A percentile compares a stretch with the other conserved stretches of the same genome.
These are phyloP conservation scores for Hermaeophaga mercurialis DNA, from an alignment of 2,888 invertebrate genomes.

Conservation along the genomic window DNA sequence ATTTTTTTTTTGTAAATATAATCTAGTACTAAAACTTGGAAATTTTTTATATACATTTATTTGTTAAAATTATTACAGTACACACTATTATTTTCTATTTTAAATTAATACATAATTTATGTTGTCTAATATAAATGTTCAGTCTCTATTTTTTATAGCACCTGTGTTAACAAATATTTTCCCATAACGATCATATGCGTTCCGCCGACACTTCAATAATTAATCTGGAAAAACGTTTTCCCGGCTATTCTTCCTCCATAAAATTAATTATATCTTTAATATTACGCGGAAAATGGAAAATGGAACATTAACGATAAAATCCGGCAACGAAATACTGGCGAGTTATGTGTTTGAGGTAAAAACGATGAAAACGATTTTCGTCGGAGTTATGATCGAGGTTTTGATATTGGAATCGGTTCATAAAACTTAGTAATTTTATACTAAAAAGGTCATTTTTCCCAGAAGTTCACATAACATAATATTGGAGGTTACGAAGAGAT, in stretches of 20 bases:
- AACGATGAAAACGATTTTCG: conserved; percentile 1
- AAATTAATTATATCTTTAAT: conserved; percentile 10
- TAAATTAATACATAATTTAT: background rate
- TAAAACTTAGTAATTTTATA: conserved; percentile 12
- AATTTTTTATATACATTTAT: too few relatives aligned
- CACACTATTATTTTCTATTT: too few relatives aligned
- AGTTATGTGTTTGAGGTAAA: conserved; percentile 2
- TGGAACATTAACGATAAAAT: conserved; percentile 3
- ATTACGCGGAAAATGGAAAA: conserved; percentile 4
- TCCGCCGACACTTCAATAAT: conserved; percentile 1
- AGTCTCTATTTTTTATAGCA: background rate
- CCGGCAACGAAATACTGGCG: background rate
- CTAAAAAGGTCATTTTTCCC: conserved; percentile 5
- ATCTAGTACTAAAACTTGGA: too few relatives aligned
- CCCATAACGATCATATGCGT: background rate
- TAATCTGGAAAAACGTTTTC: conserved; percentile 1
- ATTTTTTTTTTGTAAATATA: too few relatives aligned
- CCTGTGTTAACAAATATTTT: conserved; percentile 1
- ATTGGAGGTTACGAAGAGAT: background rate
- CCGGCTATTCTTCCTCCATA: background rate
- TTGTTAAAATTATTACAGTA: too few relatives aligned
- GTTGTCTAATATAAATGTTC: background rate
- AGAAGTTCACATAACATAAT: background rate
- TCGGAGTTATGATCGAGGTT: background rate
- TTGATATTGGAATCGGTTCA: conserved; percentile 3